Evolutionary conservation across 1,140 invertebrate genomes (phyloP), one percentile per base, ranked within the genome.

Genomic region (Ceratina calcarata): DNA sequence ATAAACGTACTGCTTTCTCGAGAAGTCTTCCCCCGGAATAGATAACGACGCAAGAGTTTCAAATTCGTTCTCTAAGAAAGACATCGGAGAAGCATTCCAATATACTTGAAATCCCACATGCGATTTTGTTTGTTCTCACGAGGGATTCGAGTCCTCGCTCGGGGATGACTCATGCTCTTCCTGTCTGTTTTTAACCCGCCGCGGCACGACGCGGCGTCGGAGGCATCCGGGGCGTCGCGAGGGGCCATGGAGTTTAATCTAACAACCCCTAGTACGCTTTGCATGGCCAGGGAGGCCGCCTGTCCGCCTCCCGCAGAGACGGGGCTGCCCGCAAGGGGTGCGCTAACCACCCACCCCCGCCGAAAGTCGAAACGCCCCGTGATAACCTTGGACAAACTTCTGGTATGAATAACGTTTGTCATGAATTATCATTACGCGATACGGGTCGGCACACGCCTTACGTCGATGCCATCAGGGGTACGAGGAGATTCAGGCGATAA

Each of bases 171-270:
- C 88, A 84, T 87, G 90, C 86, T 90, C 87, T 89, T 90, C 81
- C 84, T 89, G 88, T 90, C 90, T 89, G 90, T 91, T 91, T 91
- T 91, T 91, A 91, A 91, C 90, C 89, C 90, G 88, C 71, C 27
- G 27, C 27, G 27, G 27, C 27, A 32, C 27, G 27, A 6, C 86
- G 86, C 85, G 90, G 89, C 88, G 89, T 89, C 84, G 82, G 82
- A 86, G 88, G 89, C 82, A 88, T 91, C 89, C 89, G 90, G 90
- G 90, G 88, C 87, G 89, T 91, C 88, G 87, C 87, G 80, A 88
- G 88, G 89, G 89, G 89, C 82, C 85, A 45, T 45, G 83, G 86
- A 89, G 82, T 90, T 90, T 90, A 90, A 90, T 90, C 89, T 89
- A 89, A 89, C 89, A 86, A 85, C 88, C 89, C 89, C 89, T 82